Conservation (phyloP, 2,797 vertebrate genomes). For the Halcyon smyrnensis region DNA sequence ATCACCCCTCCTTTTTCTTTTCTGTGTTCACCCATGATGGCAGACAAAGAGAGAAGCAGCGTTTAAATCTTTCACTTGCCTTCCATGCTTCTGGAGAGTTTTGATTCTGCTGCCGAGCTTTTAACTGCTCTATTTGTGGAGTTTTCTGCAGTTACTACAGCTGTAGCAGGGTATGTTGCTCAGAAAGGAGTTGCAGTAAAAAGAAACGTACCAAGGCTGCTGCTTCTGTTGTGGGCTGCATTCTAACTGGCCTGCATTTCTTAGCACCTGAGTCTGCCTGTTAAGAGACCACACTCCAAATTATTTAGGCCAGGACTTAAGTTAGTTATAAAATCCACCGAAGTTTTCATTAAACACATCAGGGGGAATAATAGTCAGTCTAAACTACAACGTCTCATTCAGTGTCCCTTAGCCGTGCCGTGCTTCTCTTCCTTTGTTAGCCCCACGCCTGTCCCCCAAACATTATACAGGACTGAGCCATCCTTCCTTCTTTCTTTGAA, state of each 20-base stretch:
- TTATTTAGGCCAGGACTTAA: not conserved
- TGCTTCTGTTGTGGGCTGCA: rapidly evolving
- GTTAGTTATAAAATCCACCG: not conserved
- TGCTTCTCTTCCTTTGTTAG: not conserved
- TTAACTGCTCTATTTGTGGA: not conserved
- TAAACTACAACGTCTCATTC: not conserved
- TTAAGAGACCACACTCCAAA: not conserved
- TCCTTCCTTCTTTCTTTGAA: not conserved
- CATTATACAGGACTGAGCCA: not conserved
- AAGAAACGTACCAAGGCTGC: not conserved
- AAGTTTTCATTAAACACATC: not conserved
- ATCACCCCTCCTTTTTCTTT: not conserved
- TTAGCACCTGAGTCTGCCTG: not conserved
- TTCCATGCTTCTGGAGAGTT: not conserved
- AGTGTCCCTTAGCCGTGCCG: not conserved
- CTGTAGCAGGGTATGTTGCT: not conserved
- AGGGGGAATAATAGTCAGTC: not conserved
- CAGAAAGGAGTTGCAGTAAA: not conserved
- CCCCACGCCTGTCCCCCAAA: not conserved
- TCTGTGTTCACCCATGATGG: not conserved
- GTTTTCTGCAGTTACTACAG: not conserved
- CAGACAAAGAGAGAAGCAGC: not conserved
- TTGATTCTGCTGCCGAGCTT: not conserved
- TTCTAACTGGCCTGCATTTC: not conserved
- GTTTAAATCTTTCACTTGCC: not conserved